A percentile compares a stretch with the other conserved stretches of the same genome.
phyloP scores from a whole-genome alignment of 1,140 invertebrate species.

The Pseudomyrmex flavicornis region DNA sequence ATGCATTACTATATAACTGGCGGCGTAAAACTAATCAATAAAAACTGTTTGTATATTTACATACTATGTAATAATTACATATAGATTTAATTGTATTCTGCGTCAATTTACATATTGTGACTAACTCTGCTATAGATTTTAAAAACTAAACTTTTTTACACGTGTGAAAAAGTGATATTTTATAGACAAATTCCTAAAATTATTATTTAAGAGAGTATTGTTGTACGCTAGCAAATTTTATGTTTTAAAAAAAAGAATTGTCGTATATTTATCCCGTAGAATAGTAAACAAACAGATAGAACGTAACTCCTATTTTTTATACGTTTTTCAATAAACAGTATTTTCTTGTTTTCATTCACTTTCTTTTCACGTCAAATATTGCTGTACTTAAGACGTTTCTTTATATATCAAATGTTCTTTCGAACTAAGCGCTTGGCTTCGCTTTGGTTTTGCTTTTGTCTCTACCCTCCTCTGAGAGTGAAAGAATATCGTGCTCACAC shows the following conservation, averaged over 20 bases:
- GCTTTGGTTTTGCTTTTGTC: constrained; percentile 35
- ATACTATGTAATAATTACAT: neutral
- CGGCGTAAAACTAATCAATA: neutral
- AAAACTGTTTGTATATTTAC: neutral
- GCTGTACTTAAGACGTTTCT: neutral
- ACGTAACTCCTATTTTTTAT: neutral
- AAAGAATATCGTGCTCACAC: constrained; percentile 44
- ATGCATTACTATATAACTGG: neutral
- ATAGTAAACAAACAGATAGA: too few relatives aligned
- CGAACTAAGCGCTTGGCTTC: neutral
- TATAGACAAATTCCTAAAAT: too few relatives aligned
- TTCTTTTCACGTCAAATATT: neutral
- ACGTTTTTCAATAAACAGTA: neutral
- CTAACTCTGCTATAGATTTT: too few relatives aligned
- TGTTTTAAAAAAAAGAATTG: too few relatives aligned
- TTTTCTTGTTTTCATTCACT: neutral
- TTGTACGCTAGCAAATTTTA: too few relatives aligned
- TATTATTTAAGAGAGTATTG: too few relatives aligned
- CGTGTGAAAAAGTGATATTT: too few relatives aligned
- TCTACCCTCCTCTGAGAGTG: neutral
- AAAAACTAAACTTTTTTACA: too few relatives aligned
- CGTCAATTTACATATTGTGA: too few relatives aligned
- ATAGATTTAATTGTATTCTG: too few relatives aligned
- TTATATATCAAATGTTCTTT: constrained; percentile 3
- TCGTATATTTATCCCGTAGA: too few relatives aligned